Conservation (phyloP, 1,140 invertebrate genomes). For the Drosophila elegans region DNA sequence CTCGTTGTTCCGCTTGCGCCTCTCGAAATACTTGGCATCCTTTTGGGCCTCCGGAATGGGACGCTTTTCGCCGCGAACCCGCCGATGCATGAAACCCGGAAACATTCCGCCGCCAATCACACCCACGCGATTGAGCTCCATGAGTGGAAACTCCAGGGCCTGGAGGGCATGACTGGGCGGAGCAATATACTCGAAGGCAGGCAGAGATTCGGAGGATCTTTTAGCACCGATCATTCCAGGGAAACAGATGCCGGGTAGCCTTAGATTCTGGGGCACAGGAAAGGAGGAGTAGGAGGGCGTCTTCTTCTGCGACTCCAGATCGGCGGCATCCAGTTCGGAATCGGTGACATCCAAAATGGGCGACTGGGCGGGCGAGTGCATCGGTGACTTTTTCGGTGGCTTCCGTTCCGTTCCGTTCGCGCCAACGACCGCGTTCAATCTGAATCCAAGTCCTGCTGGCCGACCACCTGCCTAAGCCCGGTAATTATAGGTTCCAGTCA, state of each 20-base stretch:
- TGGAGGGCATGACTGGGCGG: conserved; percentile 58
- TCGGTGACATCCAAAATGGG: conserved; percentile 74
- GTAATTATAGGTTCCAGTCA: conserved; percentile 73
- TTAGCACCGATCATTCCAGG: conserved; percentile 45
- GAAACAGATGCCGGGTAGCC: conserved; percentile 52
- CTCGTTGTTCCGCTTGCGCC: conserved; percentile 94
- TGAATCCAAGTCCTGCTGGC: conserved; percentile 26
- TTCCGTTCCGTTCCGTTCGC: conserved; percentile 68
- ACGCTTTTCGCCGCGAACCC: conserved; percentile 92
- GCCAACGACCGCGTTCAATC: conserved; percentile 58
- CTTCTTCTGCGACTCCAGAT: conserved; percentile 42
- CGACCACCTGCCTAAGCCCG: conserved; percentile 38
- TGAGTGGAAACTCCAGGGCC: conserved; percentile 70
- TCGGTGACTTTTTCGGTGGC: conserved; percentile 22
- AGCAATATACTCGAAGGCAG: conserved; percentile 79
- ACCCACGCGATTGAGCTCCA: conserved; percentile 73
- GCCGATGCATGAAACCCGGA: conserved; percentile 82
- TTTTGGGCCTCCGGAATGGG: conserved; percentile 94
- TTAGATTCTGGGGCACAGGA: conserved; percentile 44
- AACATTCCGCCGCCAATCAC: conserved; percentile 60
- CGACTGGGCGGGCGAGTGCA: conserved; percentile 69
- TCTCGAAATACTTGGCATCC: conserved; percentile 95
- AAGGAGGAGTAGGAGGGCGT: conserved; percentile 16
- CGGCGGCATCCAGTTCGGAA: conserved; percentile 60
- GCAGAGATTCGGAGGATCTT: conserved; percentile 41